These are phyloP conservation scores for Tubulanus polymorphus DNA, from an alignment of 2,888 invertebrate species.

Conservation along the genomic window DNA sequence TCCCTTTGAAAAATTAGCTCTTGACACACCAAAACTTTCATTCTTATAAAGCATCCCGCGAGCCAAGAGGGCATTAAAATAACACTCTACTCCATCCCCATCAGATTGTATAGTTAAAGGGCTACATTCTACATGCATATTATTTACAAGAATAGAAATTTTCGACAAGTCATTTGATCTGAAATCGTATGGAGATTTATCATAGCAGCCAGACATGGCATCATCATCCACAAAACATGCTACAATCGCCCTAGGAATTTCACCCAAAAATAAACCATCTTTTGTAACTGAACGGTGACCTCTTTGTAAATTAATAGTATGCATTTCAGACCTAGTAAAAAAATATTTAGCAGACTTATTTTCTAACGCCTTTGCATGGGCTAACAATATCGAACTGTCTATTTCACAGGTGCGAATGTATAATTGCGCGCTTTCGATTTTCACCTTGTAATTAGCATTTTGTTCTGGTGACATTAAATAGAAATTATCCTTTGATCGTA, in stretches of 20 bases:
- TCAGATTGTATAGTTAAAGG: too few relatives aligned
- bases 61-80: neutral
- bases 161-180: neutral
- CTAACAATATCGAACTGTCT: neutral
- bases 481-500: neutral
- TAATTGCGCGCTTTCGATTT: neutral
- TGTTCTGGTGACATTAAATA: neutral
- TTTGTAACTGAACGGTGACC: neutral
- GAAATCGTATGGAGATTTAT: neutral
- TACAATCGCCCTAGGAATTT: neutral
- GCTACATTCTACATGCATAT: neutral
- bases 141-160: neutral
- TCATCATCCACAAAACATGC: neutral
- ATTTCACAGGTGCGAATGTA: neutral
- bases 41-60: neutral
- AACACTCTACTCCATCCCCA: too few relatives aligned
- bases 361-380: neutral
- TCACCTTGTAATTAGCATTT: neutral
- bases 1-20: neutral
- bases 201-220: neutral
- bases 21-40: neutral
- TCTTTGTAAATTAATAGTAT: neutral
- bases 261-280: neutral
- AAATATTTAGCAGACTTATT: conserved; percentile 1
- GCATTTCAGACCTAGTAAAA: neutral